Conservation (phyloP, 2,797 vertebrate genomes). For the Passerculus sandwichensis region DNA sequence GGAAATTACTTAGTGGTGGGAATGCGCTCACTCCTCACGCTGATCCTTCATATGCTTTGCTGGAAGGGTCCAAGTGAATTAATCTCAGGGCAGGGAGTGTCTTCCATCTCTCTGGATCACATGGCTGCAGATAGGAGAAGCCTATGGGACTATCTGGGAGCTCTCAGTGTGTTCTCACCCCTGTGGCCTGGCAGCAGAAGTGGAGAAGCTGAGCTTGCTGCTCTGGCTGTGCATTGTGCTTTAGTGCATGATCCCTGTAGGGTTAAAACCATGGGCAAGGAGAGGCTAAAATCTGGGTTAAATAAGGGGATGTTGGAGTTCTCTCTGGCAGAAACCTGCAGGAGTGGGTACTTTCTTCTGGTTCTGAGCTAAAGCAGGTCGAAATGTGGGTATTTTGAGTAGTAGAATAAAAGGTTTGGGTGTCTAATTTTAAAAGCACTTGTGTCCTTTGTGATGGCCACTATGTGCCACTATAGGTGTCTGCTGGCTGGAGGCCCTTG, state of each 20-base stretch:
- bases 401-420: neutral
- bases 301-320: neutral
- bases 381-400: neutral
- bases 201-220: neutral
- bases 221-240: accelerated
- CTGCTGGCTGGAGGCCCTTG: neutral
- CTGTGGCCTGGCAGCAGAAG: neutral
- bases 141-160: accelerated
- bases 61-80: neutral
- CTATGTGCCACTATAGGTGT: neutral
- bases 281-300: neutral
- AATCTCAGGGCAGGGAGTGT: neutral
- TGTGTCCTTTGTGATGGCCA: neutral
- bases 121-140: neutral
- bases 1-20: neutral
- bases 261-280: neutral
- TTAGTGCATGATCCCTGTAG: neutral
- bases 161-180: neutral
- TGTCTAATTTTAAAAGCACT: neutral
- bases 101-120: neutral
- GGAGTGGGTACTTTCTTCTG: neutral
- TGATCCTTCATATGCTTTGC: neutral
- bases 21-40: neutral
- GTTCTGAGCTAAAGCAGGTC: neutral
- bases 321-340: neutral